Evolutionary conservation across 2,797 vertebrate species (phyloP), one percentile per base, ranked within the genome.

Genomic region (Chelidonichthys spinosus): DNA sequence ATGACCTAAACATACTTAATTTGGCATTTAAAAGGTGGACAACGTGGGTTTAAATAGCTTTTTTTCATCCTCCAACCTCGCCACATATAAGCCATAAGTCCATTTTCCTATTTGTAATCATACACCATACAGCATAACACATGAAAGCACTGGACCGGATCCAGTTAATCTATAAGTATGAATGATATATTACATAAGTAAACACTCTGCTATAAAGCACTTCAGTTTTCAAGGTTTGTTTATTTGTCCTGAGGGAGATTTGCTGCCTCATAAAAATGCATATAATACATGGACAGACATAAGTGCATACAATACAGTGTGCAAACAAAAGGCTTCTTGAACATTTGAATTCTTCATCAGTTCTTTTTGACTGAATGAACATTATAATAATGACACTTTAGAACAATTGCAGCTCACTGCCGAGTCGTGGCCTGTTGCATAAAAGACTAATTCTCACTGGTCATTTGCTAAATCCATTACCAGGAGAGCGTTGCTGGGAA

Each of bases 381-480:
- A 8, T 18, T n/a, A 2, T 44, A 53, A 64, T 7, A 2, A 15
- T 1, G 8, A 62, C n/a, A 11, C 39, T 72, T 43, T 7, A 6
- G 43, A 54, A 44, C 7, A 50, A 3, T 4, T 36, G 46, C n/a
- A 3, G 46, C 17, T 62, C 50, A 47, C 33, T 2, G 33, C 63
- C 37, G 25, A 25, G 68, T 36, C 1, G 15, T 46, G 33, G 49
- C 10, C 42, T n/a, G 15, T 44, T 36, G 5, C 13, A 3, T 59
- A 39, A 63, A 56, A 72, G 69, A 70, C 47, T 32, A 17, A 44
- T 44, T 40, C 64, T 50, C 33, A 52, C 58, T 37, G 18, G 10
- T 40, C 47, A 52, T 47, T 68, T 59, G 53, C 47, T 72, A 63
- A 78, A 71, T 64, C 76, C 42, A 40, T 82, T 64, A 70, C 8